phyloP scores from a whole-genome alignment of 2,888 invertebrate genomes.

The Ptychoptera albimana region DNA sequence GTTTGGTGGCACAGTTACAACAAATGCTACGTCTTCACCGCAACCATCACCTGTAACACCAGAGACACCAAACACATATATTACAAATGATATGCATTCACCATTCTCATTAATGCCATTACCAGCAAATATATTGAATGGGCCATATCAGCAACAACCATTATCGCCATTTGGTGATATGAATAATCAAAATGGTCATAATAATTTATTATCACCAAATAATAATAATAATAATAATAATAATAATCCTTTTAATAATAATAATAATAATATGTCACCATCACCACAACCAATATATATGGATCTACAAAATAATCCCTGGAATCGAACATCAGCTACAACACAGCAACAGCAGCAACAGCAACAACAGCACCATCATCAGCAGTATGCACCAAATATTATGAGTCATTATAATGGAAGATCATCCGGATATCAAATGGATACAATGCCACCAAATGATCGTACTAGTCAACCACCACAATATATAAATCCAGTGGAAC shows the following conservation, averaged over 20 bases:
- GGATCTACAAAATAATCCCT: slow-evolving; percentile 2
- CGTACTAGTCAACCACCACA: slow-evolving; percentile 12
- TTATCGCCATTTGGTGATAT: neutral
- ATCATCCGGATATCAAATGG: slow-evolving; percentile 4
- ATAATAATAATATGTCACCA: neutral
- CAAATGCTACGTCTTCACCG: slow-evolving; percentile 19
- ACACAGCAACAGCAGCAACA: slow-evolving; percentile 11
- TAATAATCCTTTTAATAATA: too few species aligned
- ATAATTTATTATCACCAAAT: too few species aligned
- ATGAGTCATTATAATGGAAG: neutral
- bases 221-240: too few species aligned
- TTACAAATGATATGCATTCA: slow-evolving; percentile 23
- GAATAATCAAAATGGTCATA: too few species aligned
- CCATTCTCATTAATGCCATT: slow-evolving; percentile 16
- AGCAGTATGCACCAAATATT: slow-evolving; percentile 8
- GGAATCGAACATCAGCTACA: neutral
- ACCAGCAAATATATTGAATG: slow-evolving; percentile 8
- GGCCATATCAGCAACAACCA: slow-evolving; percentile 2
- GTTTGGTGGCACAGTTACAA: slow-evolving; percentile 16
- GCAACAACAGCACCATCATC: slow-evolving; percentile 10
- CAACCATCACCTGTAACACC: slow-evolving; percentile 24
- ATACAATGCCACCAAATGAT: slow-evolving; percentile 14
- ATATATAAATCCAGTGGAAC: slow-evolving; percentile 28
- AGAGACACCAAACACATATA: slow-evolving; percentile 18
- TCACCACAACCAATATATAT: neutral